Base-by-base conservation (phyloP, 1,140 invertebrate genomes). In the Limonius californicus region DNA sequence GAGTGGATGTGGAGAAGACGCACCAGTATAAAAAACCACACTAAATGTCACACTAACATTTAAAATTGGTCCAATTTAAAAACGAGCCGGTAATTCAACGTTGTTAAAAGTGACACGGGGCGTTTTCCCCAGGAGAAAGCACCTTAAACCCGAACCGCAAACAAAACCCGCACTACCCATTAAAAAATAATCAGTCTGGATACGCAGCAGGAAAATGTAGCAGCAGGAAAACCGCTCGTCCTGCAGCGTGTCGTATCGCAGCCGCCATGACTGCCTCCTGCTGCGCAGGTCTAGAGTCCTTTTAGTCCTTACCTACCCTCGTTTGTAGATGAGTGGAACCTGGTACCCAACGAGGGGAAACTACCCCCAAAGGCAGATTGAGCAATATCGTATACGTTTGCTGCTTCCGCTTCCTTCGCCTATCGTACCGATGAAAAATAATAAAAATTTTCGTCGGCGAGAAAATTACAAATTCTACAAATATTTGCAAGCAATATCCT, bases 181-280 rank as follows among this genome's bases (percentile, higher is more conserved):
- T 50, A 50, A 50, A 50, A 50, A 50, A 50, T 50, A 50, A 19
- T 50, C 45, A 50, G 16, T 19, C 8, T 18, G 9, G 14, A 50
- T 50, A 50, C 45, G 45, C 45, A 50, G 20, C 45, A 50, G 9
- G 20, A 50, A 18, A 50, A 16, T 50, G 8, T 39, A 39, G 3
- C 16, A 11, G 45, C 45, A 50, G 42, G 42, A 45, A 50, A 19
- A 50, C 14, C 45, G 16, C 45, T 50, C 16, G 45, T 50, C 16
- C 45, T 19, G 45, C 27, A 64, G 62, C 65, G 65, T 67, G 62
- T 59, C 62, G 56, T 67, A 66, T 65, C 58, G 62, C 45, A 56
- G 61, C 67, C 57, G 67, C 67, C 67, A 68, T 68, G 59, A 68
- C 64, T 59, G 56, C 53, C 32, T 27, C 45, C 20, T 47, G 45